phyloP scores from a whole-genome alignment of 2,888 invertebrate genomes.

The Lycophotia porphyrea region DNA sequence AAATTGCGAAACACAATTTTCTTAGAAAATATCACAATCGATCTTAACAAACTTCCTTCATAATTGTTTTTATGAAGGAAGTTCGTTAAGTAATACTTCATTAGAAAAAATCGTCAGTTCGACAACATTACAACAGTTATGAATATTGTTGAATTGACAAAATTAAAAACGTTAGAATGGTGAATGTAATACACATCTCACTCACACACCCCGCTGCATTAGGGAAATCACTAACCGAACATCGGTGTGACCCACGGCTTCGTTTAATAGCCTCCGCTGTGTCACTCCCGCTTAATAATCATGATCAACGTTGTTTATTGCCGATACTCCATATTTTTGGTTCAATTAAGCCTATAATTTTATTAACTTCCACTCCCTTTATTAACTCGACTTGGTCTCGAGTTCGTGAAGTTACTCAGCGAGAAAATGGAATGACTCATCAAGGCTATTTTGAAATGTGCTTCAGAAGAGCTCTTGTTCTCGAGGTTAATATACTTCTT shows the following conservation, averaged over 20 bases:
- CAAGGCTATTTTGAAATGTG: slow-evolving; percentile 15
- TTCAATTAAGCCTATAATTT: slow-evolving; percentile 65
- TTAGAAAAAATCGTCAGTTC: background rate
- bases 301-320: slow-evolving; percentile 75
- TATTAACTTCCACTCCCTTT: slow-evolving; percentile 50
- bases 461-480: background rate
- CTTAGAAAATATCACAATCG: too few relatives aligned
- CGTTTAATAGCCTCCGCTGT: slow-evolving; percentile 75
- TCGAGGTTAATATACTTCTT: background rate
- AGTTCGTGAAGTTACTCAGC: slow-evolving; percentile 15
- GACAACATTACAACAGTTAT: background rate
- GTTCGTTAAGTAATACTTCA: background rate
- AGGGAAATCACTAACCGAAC: background rate
- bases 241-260: slow-evolving; percentile 71
- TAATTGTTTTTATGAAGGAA: too few relatives aligned
- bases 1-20: background rate
- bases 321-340: slow-evolving; percentile 67
- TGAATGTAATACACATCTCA: background rate
- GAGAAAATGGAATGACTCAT: slow-evolving; percentile 34
- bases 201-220: too few relatives aligned
- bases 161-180: background rate
- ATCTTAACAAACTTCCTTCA: too few relatives aligned
- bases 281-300: slow-evolving; percentile 77
- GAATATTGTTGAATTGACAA: background rate
- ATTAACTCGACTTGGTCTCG: slow-evolving; percentile 36